Percentiles rank a stretch among this genome's conserved stretches.
Evolutionary conservation across 2,888 invertebrate genomes (phyloP).

Genomic region (Eugnorisma glareosa): DNA sequence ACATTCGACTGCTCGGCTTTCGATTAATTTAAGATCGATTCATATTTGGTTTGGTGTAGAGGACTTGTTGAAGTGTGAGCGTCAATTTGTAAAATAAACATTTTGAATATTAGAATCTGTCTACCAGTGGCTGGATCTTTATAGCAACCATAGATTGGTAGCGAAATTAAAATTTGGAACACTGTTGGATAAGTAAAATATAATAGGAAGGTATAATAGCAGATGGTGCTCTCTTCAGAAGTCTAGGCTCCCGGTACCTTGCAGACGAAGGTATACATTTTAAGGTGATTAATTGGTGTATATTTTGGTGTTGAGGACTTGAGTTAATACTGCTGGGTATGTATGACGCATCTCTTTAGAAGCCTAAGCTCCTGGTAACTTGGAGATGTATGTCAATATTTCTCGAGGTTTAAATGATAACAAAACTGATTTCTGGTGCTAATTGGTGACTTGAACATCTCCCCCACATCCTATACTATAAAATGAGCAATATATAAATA

Average conservation of each 20-base stretch:
- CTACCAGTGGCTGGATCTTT: not conserved
- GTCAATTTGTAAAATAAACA: constrained; percentile 29
- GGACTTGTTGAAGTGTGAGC: not conserved
- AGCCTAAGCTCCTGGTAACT: not conserved
- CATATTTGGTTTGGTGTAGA: constrained; percentile 27
- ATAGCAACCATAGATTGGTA: too few species aligned
- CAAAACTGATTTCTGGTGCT: not conserved
- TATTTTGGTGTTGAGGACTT: not conserved
- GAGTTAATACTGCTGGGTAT: not conserved
- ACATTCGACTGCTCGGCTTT: constrained; percentile 30
- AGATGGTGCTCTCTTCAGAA: not conserved
- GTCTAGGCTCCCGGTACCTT: not conserved
- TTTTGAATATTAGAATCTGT: constrained; percentile 9
- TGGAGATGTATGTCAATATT: not conserved
- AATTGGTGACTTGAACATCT: not conserved
- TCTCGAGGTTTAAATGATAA: not conserved
- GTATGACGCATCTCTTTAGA: not conserved
- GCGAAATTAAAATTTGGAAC: constrained; percentile 8
- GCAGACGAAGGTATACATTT: not conserved
- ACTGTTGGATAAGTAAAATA: too few species aligned
- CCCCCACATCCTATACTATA: not conserved
- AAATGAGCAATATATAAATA: too few species aligned
- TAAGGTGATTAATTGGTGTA: not conserved
- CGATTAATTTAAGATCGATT: constrained; percentile 28
- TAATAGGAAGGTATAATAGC: not conserved